Percentiles rank a stretch among this genome's conserved stretches.
Evolutionary conservation across 2,797 vertebrate species (phyloP).

Genomic region (Lophius americanus): DNA sequence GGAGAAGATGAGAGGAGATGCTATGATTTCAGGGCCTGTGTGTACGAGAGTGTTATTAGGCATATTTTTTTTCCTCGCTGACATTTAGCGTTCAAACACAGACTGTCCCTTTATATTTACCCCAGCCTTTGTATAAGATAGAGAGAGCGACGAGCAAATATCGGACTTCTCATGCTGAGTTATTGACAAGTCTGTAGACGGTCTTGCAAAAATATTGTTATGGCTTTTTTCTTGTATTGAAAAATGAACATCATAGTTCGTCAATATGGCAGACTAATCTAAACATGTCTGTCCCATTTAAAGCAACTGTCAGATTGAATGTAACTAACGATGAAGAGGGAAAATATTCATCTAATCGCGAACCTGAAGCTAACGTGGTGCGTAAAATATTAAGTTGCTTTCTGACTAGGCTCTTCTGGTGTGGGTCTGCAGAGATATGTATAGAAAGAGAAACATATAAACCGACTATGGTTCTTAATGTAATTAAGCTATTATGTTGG

Average conservation of each 20-base stretch:
- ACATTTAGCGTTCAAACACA: conserved; percentile 57
- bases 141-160: conserved; percentile 11
- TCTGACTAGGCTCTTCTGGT: no score
- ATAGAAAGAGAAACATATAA: no score
- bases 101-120: conserved; percentile 37
- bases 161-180: conserved; percentile 1
- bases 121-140: conserved; percentile 14
- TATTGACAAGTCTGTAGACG: not conserved
- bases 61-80: conserved; percentile 46
- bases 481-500: no score
- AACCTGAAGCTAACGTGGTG: no score
- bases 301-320: not conserved
- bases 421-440: no score
- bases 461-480: no score
- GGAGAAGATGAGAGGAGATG: conserved; percentile 47
- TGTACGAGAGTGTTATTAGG: conserved; percentile 9
- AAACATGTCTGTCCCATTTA: not conserved
- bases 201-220: not conserved
- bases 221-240: not conserved
- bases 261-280: not conserved
- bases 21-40: conserved; percentile 19
- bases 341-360: no score
- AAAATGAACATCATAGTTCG: not conserved
- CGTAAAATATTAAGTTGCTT: no score
- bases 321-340: not conserved